phyloP scores from a whole-genome alignment of 2,888 invertebrate genomes.

The Drosophila nigritarsus region DNA sequence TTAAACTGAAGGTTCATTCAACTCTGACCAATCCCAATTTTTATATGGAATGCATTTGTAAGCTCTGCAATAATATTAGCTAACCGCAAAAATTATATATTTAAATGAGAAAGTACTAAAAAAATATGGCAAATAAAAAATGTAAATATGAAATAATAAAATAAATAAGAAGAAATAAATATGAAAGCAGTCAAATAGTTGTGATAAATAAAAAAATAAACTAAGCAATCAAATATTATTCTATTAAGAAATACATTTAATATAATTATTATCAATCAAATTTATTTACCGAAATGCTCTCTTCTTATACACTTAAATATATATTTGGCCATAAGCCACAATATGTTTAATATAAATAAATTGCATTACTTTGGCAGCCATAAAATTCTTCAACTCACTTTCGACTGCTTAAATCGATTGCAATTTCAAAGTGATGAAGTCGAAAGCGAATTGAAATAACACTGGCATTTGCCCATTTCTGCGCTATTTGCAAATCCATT shows the following conservation, averaged over 20 bases:
- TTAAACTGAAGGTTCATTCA: not conserved
- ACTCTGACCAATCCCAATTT: not conserved
- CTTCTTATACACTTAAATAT: not conserved
- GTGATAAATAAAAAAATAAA: not conserved
- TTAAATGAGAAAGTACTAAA: not conserved
- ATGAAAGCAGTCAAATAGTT: not conserved
- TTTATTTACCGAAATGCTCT: rapidly evolving
- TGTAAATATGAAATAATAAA: not conserved
- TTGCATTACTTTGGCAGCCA: not conserved
- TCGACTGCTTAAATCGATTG: conserved; percentile 30
- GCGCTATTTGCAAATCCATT: conserved; percentile 46
- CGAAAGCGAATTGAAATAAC: not conserved
- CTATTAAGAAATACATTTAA: not conserved
- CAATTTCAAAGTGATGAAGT: conserved; percentile 1
- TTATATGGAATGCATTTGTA: not conserved
- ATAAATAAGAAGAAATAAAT: not conserved
- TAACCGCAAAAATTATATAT: not conserved
- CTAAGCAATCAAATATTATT: not conserved
- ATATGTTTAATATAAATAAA: not conserved
- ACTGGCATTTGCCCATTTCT: not conserved
- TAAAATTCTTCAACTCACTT: not conserved
- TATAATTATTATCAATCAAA: not conserved
- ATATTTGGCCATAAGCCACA: not conserved
- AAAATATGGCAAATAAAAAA: not conserved
- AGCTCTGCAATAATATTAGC: not conserved